Conservation (phyloP, 2,113 vertebrate genomes). For the Lonchura striata region DNA sequence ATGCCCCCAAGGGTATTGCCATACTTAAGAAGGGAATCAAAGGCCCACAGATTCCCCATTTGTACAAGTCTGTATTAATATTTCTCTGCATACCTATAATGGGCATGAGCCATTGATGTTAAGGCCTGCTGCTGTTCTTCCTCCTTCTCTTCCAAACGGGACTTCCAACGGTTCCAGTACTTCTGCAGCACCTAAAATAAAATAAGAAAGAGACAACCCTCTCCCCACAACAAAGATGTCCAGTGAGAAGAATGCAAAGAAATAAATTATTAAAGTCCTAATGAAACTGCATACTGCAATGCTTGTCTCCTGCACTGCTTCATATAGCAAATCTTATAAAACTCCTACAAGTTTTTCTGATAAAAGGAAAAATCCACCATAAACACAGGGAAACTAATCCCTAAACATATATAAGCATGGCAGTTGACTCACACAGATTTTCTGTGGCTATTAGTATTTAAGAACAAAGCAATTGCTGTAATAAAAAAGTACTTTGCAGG, state of each 20-base stretch:
- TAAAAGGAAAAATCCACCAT: not conserved
- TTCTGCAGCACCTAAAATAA: slow-evolving; percentile 72
- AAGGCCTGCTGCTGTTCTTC: slow-evolving; percentile 68
- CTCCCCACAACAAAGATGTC: not conserved
- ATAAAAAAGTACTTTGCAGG: not conserved
- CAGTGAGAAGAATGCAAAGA: not conserved
- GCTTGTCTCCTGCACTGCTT: not conserved
- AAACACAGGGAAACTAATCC: not conserved
- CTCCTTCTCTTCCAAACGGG: slow-evolving; percentile 78
- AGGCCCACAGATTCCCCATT: not conserved
- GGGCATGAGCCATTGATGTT: slow-evolving; percentile 55
- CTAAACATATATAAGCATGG: not conserved
- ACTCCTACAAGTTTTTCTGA: not conserved
- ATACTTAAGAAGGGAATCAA: not conserved
- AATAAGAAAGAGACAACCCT: not conserved
- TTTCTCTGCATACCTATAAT: slow-evolving; percentile 72
- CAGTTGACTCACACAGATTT: not conserved
- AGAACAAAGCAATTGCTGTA: not conserved
- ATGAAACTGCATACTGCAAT: not conserved
- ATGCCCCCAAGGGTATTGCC: not conserved
- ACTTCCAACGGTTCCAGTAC: slow-evolving; percentile 83
- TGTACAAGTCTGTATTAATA: not conserved
- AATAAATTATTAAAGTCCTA: not conserved
- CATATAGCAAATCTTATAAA: not conserved
- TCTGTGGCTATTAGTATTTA: not conserved